These are phyloP conservation scores for Dysmachus trigonus DNA, from an alignment of 2,888 invertebrate species.

Conservation along the genomic window DNA sequence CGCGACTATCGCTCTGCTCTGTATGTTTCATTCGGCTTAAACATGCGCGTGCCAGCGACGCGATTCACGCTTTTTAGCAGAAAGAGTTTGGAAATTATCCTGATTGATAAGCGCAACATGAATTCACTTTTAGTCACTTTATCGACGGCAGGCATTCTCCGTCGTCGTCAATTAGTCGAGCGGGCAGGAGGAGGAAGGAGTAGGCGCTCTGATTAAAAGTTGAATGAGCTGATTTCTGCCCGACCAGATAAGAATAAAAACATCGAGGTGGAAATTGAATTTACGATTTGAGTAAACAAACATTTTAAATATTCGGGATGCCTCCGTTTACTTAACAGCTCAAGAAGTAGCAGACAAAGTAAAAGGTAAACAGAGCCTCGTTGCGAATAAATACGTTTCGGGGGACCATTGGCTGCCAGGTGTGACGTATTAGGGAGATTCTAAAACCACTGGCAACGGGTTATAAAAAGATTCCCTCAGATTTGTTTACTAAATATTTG, in stretches of 20 bases:
- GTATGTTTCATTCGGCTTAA: neutral
- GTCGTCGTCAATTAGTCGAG: neutral
- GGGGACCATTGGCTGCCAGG: constrained; percentile 17
- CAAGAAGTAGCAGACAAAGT: constrained; percentile 26
- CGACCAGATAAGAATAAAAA: constrained; percentile 13
- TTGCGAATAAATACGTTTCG: constrained; percentile 20
- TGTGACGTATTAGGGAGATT: constrained; percentile 8
- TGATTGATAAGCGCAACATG: constrained; percentile 3
- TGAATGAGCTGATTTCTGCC: constrained; percentile 10
- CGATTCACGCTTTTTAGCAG: neutral
- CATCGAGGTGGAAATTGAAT: constrained; percentile 26
- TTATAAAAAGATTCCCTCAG: constrained; percentile 21
- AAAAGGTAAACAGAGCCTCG: constrained; percentile 23
- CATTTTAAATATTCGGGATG: constrained; percentile 20
- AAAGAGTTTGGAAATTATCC: neutral
- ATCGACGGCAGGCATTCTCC: neutral
- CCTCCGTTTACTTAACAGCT: constrained; percentile 12
- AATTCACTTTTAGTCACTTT: constrained; percentile 16
- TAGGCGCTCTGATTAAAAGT: neutral
- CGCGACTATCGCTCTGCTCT: neutral
- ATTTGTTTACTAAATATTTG: constrained; percentile 28
- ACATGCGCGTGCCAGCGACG: constrained; percentile 5
- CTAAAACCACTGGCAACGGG: neutral
- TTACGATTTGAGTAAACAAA: constrained; percentile 28
- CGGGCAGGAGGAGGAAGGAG: neutral